Conservation (phyloP, 2,888 invertebrate genomes). For the Meandrusa payeni region DNA sequence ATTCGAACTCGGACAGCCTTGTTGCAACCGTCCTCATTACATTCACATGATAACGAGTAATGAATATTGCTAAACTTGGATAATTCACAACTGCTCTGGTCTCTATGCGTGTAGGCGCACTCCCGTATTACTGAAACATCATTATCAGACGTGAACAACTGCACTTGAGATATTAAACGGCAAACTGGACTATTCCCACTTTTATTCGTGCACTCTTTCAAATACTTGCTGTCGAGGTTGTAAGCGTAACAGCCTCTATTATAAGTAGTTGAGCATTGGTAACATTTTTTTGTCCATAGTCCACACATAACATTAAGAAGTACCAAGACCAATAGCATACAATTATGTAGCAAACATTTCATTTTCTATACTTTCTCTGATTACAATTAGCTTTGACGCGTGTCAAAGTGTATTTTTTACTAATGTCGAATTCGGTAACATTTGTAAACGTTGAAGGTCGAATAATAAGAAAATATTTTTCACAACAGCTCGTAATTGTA, state of each 20-base stretch:
- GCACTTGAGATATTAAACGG: constrained; percentile 54
- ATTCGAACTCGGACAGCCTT: constrained; percentile 25
- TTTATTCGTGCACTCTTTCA: constrained; percentile 45
- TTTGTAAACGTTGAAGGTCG: too few species aligned
- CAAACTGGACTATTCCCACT: constrained; percentile 45
- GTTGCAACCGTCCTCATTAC: constrained; percentile 60
- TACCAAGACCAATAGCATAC: constrained; percentile 26
- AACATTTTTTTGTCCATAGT: constrained; percentile 51
- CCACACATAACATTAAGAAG: constrained; percentile 35
- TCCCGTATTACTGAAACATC: constrained; percentile 55
- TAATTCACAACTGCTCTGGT: constrained; percentile 43
- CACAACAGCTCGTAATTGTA: too few species aligned
- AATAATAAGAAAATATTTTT: too few species aligned
- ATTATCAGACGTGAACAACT: constrained; percentile 50
- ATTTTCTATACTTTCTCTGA: constrained; percentile 32
- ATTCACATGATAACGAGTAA: constrained; percentile 62
- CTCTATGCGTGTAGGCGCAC: constrained; percentile 56
- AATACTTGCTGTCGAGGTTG: constrained; percentile 43
- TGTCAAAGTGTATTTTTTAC: constrained; percentile 13
- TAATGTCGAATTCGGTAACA: constrained; percentile 1
- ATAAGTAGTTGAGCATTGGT: constrained; percentile 53
- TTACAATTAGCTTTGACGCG: constrained; percentile 5
- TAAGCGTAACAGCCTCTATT: constrained; percentile 48
- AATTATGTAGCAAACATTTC: constrained; percentile 29
- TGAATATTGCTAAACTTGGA: constrained; percentile 58